Evolutionary conservation across 1,140 invertebrate genomes (phyloP).

Genomic region (Araneus ventricosus): DNA sequence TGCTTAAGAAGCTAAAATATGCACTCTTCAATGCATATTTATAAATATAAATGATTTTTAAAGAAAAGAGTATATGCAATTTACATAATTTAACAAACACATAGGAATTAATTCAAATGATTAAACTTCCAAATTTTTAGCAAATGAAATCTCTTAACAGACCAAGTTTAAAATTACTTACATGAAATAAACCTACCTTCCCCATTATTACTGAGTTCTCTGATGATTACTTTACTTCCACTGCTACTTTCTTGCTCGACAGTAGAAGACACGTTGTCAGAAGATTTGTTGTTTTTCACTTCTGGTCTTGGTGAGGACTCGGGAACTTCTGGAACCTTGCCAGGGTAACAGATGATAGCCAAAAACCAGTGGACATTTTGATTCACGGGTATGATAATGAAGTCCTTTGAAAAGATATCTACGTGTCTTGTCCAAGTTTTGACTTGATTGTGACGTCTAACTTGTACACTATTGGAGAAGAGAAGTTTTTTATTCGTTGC

Average conservation of each 20-base stretch:
- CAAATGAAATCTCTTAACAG: too few species aligned
- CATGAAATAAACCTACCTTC: not conserved
- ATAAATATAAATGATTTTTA: not conserved
- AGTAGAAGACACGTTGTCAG: slow-evolving; percentile 46
- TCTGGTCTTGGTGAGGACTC: not conserved
- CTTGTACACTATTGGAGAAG: slow-evolving; percentile 58
- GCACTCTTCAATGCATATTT: not conserved
- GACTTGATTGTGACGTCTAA: slow-evolving; percentile 91
- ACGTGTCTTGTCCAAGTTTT: slow-evolving; percentile 98
- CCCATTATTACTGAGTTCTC: slow-evolving; percentile 29
- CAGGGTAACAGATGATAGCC: slow-evolving; percentile 97
- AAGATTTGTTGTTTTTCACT: slow-evolving; percentile 76
- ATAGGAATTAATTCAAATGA: not conserved
- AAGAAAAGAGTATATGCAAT: too few species aligned
- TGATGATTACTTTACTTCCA: slow-evolving; percentile 56
- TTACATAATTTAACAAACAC: too few species aligned
- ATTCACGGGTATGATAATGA: slow-evolving; percentile 97
- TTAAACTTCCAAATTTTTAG: too few species aligned
- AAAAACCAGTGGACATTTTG: slow-evolving; percentile 98
- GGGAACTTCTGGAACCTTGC: slow-evolving; percentile 83
- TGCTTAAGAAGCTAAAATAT: too few species aligned
- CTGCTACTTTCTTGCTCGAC: slow-evolving; percentile 36
- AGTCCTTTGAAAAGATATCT: slow-evolving; percentile 98
- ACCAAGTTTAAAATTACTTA: too few species aligned
- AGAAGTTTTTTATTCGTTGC: not conserved